These are phyloP conservation scores for Thamnophis elegans DNA, from an alignment of 2,797 vertebrate species.

Conservation along the genomic window DNA sequence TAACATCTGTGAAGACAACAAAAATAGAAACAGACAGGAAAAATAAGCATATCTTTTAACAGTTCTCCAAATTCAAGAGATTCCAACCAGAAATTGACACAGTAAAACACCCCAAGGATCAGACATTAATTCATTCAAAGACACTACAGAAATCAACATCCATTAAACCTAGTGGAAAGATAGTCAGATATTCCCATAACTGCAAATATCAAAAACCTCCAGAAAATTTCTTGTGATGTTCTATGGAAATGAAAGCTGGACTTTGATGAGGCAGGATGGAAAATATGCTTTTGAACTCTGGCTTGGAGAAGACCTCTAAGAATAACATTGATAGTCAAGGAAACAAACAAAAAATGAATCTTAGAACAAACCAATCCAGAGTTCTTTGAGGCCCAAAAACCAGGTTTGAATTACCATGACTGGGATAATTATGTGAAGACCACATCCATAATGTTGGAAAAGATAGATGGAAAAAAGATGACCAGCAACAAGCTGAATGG, in stretches of 20 bases:
- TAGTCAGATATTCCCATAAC: not conserved
- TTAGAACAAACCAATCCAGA: not conserved
- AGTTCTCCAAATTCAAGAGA: not conserved
- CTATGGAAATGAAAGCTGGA: not conserved
- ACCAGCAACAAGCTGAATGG: not conserved
- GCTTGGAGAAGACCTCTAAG: not conserved
- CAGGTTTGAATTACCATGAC: not conserved
- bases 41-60: not conserved
- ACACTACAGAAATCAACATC: not conserved
- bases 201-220: not conserved
- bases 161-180: not conserved
- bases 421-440: not conserved
- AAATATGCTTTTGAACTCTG: not conserved
- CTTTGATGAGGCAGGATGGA: not conserved
- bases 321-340: not conserved
- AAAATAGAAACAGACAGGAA: not conserved
- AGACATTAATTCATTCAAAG: not conserved
- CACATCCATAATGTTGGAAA: not conserved
- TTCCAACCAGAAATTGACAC: not conserved
- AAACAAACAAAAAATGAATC: not conserved
- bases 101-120: not conserved
- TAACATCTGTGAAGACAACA: not conserved
- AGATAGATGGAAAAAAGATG: not conserved
- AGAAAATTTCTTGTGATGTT: not conserved
- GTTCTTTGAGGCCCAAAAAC: not conserved